These are phyloP conservation scores for Euglossa dilemma DNA, from an alignment of 1,140 invertebrate genomes.

Conservation along the genomic window DNA sequence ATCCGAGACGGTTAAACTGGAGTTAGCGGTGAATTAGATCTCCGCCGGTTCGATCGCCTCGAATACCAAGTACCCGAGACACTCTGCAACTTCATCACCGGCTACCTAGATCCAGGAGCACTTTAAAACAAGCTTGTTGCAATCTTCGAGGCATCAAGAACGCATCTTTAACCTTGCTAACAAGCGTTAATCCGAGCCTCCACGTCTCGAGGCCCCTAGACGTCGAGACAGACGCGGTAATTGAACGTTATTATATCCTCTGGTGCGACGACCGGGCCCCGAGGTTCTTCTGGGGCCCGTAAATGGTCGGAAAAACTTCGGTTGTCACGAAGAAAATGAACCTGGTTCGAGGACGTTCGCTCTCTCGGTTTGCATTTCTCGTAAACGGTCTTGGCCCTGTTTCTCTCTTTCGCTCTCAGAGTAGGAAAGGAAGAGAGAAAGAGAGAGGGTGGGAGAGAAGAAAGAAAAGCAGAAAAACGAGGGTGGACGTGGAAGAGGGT, in stretches of 20 bases:
- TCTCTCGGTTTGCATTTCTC: slow-evolving; percentile 58
- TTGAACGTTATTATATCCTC: slow-evolving; percentile 47
- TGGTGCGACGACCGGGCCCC: slow-evolving; percentile 6
- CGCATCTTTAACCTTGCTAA: slow-evolving; percentile 23
- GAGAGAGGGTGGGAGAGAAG: background rate
- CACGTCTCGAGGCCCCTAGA: background rate
- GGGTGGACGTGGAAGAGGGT: background rate
- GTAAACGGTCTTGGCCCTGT: slow-evolving; percentile 45
- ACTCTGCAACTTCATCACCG: background rate
- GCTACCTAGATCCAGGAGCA: background rate
- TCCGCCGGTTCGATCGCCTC: no score
- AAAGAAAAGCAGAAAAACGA: background rate
- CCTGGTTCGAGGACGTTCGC: slow-evolving; percentile 17
- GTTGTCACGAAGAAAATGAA: slow-evolving; percentile 27
- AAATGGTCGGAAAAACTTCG: slow-evolving; percentile 40
- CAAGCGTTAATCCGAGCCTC: slow-evolving; percentile 13
- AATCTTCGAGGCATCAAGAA: background rate
- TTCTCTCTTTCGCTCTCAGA: background rate
- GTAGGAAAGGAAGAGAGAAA: background rate
- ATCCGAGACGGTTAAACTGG: no score
- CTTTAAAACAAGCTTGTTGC: background rate
- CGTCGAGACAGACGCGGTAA: slow-evolving; percentile 30
- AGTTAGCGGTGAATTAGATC: no score
- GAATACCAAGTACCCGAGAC: no score
- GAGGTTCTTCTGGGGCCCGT: slow-evolving; percentile 38